phyloP scores from a whole-genome alignment of 23 tunicate genomes.

The Trididemnum clinides region DNA sequence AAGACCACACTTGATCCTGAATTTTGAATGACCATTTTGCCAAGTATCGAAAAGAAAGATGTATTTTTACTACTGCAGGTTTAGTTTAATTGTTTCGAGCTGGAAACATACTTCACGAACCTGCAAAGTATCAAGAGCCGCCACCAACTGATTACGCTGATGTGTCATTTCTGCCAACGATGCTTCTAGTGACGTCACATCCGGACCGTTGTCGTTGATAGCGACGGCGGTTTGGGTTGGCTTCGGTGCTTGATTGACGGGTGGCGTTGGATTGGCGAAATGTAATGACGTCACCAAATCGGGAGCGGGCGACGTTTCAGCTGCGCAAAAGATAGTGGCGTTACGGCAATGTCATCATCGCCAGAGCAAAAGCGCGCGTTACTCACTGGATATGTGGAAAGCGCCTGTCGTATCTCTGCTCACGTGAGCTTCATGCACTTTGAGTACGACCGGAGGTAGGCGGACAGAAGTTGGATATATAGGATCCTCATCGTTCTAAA shows the following conservation, averaged over 20 bases:
- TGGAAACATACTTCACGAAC: constrained; percentile 7
- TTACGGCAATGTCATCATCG: not conserved
- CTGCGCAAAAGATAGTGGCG: not conserved
- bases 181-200: constrained; percentile 12
- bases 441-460: constrained; percentile 44
- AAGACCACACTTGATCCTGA: too few relatives aligned
- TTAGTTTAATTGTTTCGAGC: too few relatives aligned
- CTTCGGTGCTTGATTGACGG: not conserved
- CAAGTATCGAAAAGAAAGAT: too few relatives aligned
- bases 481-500: constrained; percentile 52
- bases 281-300: constrained; percentile 6
- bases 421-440: constrained; percentile 57
- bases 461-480: constrained; percentile 50
- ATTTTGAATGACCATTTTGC: too few relatives aligned
- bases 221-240: not conserved
- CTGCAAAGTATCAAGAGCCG: constrained; percentile 47
- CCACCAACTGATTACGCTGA: constrained; percentile 45
- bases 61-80: too few relatives aligned
- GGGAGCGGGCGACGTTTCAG: not conserved
- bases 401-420: constrained; percentile 56
- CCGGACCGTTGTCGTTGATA: not conserved
- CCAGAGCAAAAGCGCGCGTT: not conserved
- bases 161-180: constrained; percentile 29
- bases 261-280: not conserved
- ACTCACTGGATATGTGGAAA: constrained; percentile 77